Percentiles rank a stretch among this genome's conserved stretches.
These are phyloP conservation scores for Leptinotarsa texana DNA, from an alignment of 1,140 invertebrate species.

Conservation along the genomic window DNA sequence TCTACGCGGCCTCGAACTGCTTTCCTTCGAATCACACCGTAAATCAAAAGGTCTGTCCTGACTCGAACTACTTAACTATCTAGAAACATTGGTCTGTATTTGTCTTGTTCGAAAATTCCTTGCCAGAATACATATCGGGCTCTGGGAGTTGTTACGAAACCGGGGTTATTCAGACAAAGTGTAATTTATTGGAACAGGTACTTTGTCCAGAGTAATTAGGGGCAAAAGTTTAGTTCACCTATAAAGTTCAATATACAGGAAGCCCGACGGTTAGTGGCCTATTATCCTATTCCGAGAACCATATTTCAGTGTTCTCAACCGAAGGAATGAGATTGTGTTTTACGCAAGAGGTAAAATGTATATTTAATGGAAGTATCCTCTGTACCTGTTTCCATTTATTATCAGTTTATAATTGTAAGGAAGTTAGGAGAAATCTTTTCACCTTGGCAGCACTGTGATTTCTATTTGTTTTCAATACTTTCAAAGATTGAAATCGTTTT, in stretches of 20 bases:
- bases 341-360: no score
- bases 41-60: background rate
- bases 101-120: conserved; percentile 3
- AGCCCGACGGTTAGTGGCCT: background rate
- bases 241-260: conserved; percentile 6
- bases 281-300: background rate
- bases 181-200: background rate
- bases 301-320: background rate
- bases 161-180: background rate
- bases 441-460: no score
- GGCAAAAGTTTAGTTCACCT: background rate
- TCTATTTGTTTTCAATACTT: no score
- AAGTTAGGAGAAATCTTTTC: no score
- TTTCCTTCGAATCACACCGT: background rate
- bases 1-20: background rate
- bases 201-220: background rate
- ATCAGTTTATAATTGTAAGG: no score
- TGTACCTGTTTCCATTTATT: no score
- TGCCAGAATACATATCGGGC: background rate
- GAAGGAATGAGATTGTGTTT: no score
- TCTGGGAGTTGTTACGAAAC: background rate
- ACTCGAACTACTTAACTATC: background rate
- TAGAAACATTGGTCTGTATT: background rate
- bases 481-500: no score
- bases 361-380: no score